These are phyloP conservation scores for Limosa lapponica DNA, from an alignment of 2,797 vertebrate genomes.

Conservation along the genomic window DNA sequence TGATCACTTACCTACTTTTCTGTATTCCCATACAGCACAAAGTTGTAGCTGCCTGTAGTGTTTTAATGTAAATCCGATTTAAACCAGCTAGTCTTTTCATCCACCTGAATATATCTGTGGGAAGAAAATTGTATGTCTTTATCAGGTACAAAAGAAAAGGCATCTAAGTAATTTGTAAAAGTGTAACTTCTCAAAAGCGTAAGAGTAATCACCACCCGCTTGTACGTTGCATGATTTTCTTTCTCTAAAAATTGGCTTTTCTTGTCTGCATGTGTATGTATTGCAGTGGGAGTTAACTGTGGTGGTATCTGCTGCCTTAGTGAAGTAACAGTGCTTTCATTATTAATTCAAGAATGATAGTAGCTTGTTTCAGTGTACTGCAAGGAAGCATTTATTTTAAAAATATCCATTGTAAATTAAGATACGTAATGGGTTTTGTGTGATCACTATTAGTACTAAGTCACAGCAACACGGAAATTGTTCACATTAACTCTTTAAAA, in stretches of 20 bases:
- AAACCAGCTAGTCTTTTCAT: neutral
- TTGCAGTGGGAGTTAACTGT: neutral
- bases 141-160: neutral
- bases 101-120: neutral
- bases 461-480: neutral
- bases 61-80: neutral
- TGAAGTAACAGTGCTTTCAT: neutral
- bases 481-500: neutral
- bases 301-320: neutral
- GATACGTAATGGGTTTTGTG: neutral
- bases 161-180: neutral
- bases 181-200: neutral
- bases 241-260: neutral
- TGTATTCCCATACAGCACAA: neutral
- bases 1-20: neutral
- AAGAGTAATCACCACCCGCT: neutral
- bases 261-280: neutral
- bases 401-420: neutral
- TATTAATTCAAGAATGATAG: neutral
- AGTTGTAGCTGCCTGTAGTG: neutral
- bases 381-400: neutral
- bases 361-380: neutral
- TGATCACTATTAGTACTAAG: neutral
- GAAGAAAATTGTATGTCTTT: neutral
- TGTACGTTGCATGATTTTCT: slow-evolving; percentile 13